These are phyloP conservation scores for Meda fulgida DNA, from an alignment of 2,797 vertebrate species.

Conservation along the genomic window DNA sequence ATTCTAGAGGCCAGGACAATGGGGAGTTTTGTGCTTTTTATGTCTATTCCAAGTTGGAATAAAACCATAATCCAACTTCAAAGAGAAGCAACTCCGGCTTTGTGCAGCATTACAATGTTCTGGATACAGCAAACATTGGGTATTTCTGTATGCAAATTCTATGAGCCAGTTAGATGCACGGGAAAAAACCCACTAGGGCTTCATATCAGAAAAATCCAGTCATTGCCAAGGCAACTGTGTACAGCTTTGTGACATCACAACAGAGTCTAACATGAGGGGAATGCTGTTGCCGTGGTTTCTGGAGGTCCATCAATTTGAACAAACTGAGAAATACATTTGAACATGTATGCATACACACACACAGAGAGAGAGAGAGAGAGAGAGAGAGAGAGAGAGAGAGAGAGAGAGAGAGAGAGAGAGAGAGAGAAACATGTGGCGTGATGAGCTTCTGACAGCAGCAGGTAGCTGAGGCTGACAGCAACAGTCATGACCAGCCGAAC, in stretches of 20 bases:
- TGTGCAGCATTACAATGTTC: slow-evolving; percentile 30
- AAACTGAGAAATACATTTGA: slow-evolving; percentile 6
- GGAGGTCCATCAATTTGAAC: slow-evolving; percentile 25
- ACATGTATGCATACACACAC: neutral
- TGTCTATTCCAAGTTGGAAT: slow-evolving; percentile 45
- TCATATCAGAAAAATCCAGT: slow-evolving; percentile 45
- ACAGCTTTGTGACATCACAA: slow-evolving; percentile 60
- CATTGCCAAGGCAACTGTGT: slow-evolving; percentile 58
- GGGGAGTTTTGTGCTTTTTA: neutral
- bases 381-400: neutral
- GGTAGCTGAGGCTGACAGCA: slow-evolving; percentile 69
- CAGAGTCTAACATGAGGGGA: slow-evolving; percentile 32
- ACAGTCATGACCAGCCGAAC: slow-evolving; percentile 63
- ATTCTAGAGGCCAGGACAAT: neutral
- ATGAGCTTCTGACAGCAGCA: slow-evolving; percentile 65
- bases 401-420: slow-evolving; percentile 16
- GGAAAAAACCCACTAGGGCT: slow-evolving; percentile 18
- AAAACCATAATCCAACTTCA: slow-evolving; percentile 42
- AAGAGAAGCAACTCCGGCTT: slow-evolving; percentile 16
- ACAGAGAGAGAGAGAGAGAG: slow-evolving; percentile 3
- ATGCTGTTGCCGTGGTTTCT: slow-evolving; percentile 62
- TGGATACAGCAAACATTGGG: slow-evolving; percentile 10
- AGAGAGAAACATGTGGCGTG: slow-evolving; percentile 45
- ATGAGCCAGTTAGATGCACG: slow-evolving; percentile 25
- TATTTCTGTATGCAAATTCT: slow-evolving; percentile 44